A percentile compares a stretch with the other conserved stretches of the same genome.
Evolutionary conservation across 2,797 vertebrate species (phyloP).

Genomic region (Leontopithecus rosalia): DNA sequence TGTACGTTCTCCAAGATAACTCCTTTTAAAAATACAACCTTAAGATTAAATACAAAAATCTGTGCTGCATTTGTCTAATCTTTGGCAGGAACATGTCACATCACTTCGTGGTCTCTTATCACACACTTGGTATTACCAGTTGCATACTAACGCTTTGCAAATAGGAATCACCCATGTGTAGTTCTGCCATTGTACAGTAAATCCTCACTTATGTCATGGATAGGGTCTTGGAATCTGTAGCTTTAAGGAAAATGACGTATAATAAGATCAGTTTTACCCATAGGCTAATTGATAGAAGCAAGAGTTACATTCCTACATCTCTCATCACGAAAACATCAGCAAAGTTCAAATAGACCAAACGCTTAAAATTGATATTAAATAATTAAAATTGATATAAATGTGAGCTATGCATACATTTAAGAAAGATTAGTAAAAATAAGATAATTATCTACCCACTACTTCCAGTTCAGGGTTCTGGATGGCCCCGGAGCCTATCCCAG

Average conservation of each 20-base stretch:
- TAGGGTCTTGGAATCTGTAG: background rate
- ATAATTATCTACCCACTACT: background rate
- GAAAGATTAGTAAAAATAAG: background rate
- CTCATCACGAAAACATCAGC: background rate
- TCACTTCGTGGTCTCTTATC: background rate
- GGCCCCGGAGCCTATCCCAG: background rate
- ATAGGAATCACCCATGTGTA: background rate
- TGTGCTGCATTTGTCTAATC: background rate
- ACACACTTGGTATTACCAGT: background rate
- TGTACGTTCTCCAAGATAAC: background rate
- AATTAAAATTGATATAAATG: background rate
- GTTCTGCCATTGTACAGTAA: background rate
- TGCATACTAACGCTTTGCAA: background rate
- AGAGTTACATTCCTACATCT: background rate
- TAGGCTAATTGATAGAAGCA: background rate
- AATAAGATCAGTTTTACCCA: background rate
- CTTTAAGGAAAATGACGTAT: background rate
- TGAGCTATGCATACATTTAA: background rate
- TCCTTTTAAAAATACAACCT: background rate
- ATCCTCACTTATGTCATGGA: background rate
- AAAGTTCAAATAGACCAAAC: background rate
- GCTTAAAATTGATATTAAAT: background rate
- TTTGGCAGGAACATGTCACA: background rate
- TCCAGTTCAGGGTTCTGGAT: background rate
- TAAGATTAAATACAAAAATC: background rate